Conservation (phyloP, 2,888 invertebrate genomes). For the Amiota mariae region DNA sequence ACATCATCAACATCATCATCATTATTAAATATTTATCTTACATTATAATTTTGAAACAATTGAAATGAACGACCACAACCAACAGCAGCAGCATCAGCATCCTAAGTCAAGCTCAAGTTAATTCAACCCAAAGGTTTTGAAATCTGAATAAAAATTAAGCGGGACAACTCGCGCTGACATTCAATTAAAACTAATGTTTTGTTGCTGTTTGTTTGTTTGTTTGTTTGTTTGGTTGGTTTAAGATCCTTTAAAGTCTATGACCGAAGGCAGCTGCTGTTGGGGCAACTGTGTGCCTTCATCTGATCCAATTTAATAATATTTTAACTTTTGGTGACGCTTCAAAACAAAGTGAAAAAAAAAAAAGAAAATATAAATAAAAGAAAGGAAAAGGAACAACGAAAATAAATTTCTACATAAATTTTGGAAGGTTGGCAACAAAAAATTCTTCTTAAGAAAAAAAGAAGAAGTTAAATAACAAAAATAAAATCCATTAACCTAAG, state of each 20-base stretch:
- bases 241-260: no score
- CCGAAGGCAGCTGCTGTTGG: no score
- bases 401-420: conserved; percentile 30
- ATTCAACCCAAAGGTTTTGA: not conserved
- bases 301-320: conserved; percentile 51
- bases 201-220: conserved; percentile 48
- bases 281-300: no score
- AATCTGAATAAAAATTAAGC: not conserved
- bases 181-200: conserved; percentile 65
- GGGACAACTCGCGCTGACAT: conserved; percentile 41
- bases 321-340: conserved; percentile 50
- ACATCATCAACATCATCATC: conserved; percentile 58
- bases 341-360: conserved; percentile 9
- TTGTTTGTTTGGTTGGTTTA: no score
- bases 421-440: not conserved
- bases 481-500: conserved; percentile 65
- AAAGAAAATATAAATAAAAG: conserved; percentile 17
- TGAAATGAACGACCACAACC: conserved; percentile 4
- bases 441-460: not conserved
- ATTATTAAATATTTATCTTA: conserved; percentile 66
- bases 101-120: not conserved
- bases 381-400: not conserved
- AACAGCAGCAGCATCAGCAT: no score
- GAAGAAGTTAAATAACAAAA: conserved; percentile 60
- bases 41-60: conserved; percentile 57